A percentile compares a stretch with the other conserved stretches of the same genome.
Evolutionary conservation across 2,888 invertebrate genomes (phyloP).

Genomic region (Baccha elongata): DNA sequence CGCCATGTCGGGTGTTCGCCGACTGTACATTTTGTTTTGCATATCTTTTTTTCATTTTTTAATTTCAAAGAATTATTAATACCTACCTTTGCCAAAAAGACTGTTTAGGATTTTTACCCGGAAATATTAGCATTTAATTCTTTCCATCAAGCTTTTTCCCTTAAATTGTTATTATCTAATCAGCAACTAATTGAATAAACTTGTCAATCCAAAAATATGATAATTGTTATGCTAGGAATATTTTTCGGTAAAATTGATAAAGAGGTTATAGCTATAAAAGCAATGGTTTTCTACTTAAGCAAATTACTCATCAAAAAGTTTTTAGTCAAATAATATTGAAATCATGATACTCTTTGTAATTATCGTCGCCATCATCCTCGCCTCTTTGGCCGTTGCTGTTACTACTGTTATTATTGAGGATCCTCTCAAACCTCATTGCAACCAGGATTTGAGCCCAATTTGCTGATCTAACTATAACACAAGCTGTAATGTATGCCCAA

Average conservation of each 20-base stretch:
- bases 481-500: not conserved
- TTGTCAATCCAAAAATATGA: no score
- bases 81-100: no score
- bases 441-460: conserved; percentile 8
- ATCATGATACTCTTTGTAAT: conserved; percentile 58
- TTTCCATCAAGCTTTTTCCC: no score
- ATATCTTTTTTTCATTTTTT: no score
- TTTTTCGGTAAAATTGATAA: not conserved
- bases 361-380: conserved; percentile 46
- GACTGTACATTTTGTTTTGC: no score
- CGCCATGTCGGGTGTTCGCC: no score
- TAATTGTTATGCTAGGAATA: no score
- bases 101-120: no score
- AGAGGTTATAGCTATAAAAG: conserved; percentile 41
- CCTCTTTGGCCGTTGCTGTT: conserved; percentile 34
- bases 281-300: not conserved
- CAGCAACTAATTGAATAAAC: no score
- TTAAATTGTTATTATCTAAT: no score
- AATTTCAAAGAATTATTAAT: no score
- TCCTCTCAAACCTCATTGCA: not conserved
- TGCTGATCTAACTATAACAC: conserved; percentile 14
- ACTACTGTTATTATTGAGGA: conserved; percentile 8
- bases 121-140: no score
- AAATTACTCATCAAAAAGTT: not conserved
- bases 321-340: not conserved